Conservation (phyloP, 2,888 invertebrate genomes). For the Drosophila parthenogenetica region DNA sequence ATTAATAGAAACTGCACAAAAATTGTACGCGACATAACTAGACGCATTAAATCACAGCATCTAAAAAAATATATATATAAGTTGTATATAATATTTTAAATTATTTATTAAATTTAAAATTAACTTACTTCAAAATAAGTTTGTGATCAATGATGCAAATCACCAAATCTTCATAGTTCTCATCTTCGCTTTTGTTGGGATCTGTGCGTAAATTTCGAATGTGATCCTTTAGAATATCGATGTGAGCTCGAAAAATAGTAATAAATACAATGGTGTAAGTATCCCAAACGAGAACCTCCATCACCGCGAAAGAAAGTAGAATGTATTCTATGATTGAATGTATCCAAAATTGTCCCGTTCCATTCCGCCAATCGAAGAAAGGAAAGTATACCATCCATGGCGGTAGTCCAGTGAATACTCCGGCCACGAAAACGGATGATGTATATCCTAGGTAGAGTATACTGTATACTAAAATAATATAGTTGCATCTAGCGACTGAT, state of each 20-base stretch:
- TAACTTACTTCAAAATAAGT: slow-evolving; percentile 44
- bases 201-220: slow-evolving; percentile 42
- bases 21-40: slow-evolving; percentile 18
- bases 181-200: slow-evolving; percentile 22
- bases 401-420: slow-evolving; percentile 24
- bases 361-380: slow-evolving; percentile 50
- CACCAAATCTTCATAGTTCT: slow-evolving; percentile 56
- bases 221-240: slow-evolving; percentile 53
- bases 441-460: slow-evolving; percentile 37
- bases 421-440: slow-evolving; percentile 22
- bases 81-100: not conserved
- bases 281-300: slow-evolving; percentile 32
- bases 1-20: slow-evolving; percentile 25
- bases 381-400: slow-evolving; percentile 62
- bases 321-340: slow-evolving; percentile 48
- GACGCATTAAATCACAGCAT: slow-evolving; percentile 36
- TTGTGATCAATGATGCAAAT: slow-evolving; percentile 52
- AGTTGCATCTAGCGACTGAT: slow-evolving; percentile 50
- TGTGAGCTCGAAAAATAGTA: slow-evolving; percentile 44
- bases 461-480: slow-evolving; percentile 38
- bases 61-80: slow-evolving; percentile 8
- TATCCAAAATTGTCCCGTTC: slow-evolving; percentile 34
- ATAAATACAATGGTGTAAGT: slow-evolving; percentile 37
- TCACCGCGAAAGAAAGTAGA: slow-evolving; percentile 14
- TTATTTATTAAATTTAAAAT: not conserved